Base-by-base conservation (phyloP, 2,797 vertebrate genomes). In the Mallotus villosus region DNA sequence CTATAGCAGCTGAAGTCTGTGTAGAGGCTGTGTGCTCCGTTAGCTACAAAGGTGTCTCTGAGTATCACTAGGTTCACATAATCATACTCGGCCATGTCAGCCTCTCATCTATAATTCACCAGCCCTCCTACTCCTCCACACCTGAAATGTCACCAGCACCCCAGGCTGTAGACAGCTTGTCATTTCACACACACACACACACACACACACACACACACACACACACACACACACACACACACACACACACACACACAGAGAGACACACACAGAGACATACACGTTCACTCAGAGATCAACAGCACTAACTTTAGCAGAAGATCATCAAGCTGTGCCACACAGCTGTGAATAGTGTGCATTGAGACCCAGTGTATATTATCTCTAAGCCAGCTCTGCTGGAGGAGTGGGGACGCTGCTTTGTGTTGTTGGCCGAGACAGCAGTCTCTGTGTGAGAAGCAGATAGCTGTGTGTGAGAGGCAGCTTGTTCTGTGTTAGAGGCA, bases 31-130 rank as follows among this genome's bases (percentile, higher is more conserved):
- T 46, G 41, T 46, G 41, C 41, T 46, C 41, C 41, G 11, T 46
- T 46, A 46, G 41, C 8, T 12, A 46, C 41, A 12, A 46, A 46
- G 41, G 41, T 46, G 41, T 46, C 41, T 14, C 41, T 46, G 41
- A 46, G 41, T 46, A 46, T 46, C 41, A 12, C 41, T 14, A 14
- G 41, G 41, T 46, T 46, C 41, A 46, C 41, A 46, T 46, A 68
- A 60, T 63, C 17, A 53, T 34, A 34, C 68, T 74, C 37, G 22
- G 37, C 37, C 17, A 69, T 63, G 63, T 63, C 67, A 72, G 65
- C 53, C 62, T 68, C 61, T 73, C 62, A 76, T 84, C 74, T 79
- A 79, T 78, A 75, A 81, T 84, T 77, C 75, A 84, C 73, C 74
- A 66, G 57, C 76, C 75, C 74, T 82, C 74, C 67, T 29, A 2